Conservation (phyloP, 2,888 invertebrate genomes). For the Brachyptera putata region DNA sequence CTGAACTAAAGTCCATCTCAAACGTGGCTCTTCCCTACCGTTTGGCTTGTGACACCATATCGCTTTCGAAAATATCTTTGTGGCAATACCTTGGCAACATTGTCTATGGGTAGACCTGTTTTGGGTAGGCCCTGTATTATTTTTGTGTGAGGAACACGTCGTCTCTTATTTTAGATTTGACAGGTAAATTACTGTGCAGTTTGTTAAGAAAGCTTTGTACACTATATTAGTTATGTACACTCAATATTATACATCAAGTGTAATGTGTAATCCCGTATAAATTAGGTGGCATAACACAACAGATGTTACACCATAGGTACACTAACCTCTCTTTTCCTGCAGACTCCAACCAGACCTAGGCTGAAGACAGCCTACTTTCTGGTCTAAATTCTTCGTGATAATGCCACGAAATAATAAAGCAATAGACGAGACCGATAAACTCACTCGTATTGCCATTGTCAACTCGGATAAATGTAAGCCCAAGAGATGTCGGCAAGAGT, state of each 20-base stretch:
- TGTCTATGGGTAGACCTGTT: no score
- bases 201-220: no score
- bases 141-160: background rate
- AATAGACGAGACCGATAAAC: constrained; percentile 82
- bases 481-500: constrained; percentile 97
- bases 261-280: no score
- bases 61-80: no score
- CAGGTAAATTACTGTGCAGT: background rate
- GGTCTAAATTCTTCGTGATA: constrained; percentile 36
- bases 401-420: constrained; percentile 69
- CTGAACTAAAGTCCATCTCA: no score
- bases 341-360: no score
- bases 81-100: no score
- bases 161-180: background rate
- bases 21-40: no score
- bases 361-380: background rate
- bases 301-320: background rate
- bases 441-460: constrained; percentile 97
- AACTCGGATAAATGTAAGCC: constrained; percentile 98
- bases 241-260: no score
- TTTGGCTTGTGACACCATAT: no score
- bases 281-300: background rate
- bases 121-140: no score
- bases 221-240: no score
- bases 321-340: background rate